Conservation (phyloP, 2,888 invertebrate genomes). For the Drosophila atroscutellata region DNA sequence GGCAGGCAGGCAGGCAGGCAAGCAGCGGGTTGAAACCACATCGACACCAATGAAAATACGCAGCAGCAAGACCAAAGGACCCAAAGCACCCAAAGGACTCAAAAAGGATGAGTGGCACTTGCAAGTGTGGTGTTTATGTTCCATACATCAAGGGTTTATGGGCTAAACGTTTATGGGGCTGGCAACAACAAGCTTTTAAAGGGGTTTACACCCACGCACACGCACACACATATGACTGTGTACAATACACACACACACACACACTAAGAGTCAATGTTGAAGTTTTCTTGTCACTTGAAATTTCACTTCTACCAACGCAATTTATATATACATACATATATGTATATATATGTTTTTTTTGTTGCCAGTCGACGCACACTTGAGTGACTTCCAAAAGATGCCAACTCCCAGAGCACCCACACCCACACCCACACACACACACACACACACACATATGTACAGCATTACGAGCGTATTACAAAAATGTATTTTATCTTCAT, state of each 20-base stretch:
- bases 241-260: slow-evolving; percentile 14
- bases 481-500: slow-evolving; percentile 82
- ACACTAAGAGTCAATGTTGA: slow-evolving; percentile 55
- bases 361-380: slow-evolving; percentile 65
- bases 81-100: slow-evolving; percentile 5
- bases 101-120: slow-evolving; percentile 62
- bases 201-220: slow-evolving; percentile 55
- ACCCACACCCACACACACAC: background rate
- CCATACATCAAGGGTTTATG: slow-evolving; percentile 80
- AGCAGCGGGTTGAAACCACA: slow-evolving; percentile 52
- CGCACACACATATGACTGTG: background rate
- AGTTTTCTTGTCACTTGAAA: slow-evolving; percentile 68
- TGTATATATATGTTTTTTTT: slow-evolving; percentile 23
- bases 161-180: slow-evolving; percentile 81
- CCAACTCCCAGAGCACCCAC: slow-evolving; percentile 44
- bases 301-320: slow-evolving; percentile 73
- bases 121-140: slow-evolving; percentile 79
- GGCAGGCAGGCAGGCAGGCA: slow-evolving; percentile 22
- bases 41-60: slow-evolving; percentile 39
- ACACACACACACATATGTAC: slow-evolving; percentile 23
- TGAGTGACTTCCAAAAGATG: slow-evolving; percentile 71
- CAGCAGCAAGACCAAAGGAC: slow-evolving; percentile 25
- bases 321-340: slow-evolving; percentile 9
- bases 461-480: slow-evolving; percentile 69
- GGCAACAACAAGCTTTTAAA: slow-evolving; percentile 80